phyloP scores from a whole-genome alignment of 2,888 invertebrate genomes.

The Seladonia tumulorum region DNA sequence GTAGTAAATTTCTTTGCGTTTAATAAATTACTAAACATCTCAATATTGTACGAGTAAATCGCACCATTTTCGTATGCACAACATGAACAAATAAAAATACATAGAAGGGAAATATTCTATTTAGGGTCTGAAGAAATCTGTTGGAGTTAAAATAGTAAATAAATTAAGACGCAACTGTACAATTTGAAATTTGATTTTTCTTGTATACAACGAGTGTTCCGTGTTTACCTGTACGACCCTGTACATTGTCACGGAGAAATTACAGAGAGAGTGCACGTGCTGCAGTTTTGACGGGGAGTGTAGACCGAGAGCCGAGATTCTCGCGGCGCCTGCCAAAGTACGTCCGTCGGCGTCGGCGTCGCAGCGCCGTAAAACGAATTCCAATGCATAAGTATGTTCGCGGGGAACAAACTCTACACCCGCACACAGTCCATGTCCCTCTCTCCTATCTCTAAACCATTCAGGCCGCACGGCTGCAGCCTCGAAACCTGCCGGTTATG shows the following conservation, averaged over 20 bases:
- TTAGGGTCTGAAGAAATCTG: too few species aligned
- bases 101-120: too few species aligned
- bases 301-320: conserved; percentile 45
- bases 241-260: background rate
- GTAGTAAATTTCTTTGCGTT: too few species aligned
- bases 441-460: conserved; percentile 28
- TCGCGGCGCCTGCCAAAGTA: conserved; percentile 11
- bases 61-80: too few species aligned
- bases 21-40: too few species aligned
- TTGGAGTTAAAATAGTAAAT: too few species aligned
- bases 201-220: background rate
- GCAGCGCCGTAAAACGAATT: conserved; percentile 56
- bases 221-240: background rate
- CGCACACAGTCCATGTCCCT: conserved; percentile 36
- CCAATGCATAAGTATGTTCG: conserved; percentile 68
- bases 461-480: conserved; percentile 17
- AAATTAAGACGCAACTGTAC: background rate
- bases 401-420: conserved; percentile 55
- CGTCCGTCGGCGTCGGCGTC: conserved; percentile 13
- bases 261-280: background rate
- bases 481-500: conserved; percentile 35
- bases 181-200: background rate
- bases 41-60: too few species aligned
- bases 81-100: too few species aligned
- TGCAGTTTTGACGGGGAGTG: background rate